Evolutionary conservation across 2,888 invertebrate species (phyloP), one percentile per base, ranked within the genome.

Genomic region (Spatulosminthurus flaviceps): DNA sequence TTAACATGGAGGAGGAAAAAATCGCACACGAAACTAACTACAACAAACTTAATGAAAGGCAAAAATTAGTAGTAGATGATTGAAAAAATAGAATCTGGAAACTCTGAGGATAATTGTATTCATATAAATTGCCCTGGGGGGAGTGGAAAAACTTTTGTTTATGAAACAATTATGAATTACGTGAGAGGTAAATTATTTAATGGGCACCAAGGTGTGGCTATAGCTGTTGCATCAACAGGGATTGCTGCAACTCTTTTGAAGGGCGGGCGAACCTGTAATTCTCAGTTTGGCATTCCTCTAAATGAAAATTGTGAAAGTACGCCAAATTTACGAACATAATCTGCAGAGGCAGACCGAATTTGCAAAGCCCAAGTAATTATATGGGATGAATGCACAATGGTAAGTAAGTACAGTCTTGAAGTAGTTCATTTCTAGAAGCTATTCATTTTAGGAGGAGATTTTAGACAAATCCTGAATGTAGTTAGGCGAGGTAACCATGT

Each of bases 41-140:
- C 22, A 13, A n/a, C 22, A 41, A 43, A n/a, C 21, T 26, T 9
- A 67, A 41, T 42, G 19, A 9, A 24, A 34, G 42, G 21, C 61
- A 43, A 16, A 21, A 26, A 19, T 29, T 4, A 19, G 21, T 7
- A 7, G 16, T 4, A 21, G n/a, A 78, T n/a, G 19, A 51, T 70
- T 79, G 79, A 41, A 82, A 86, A 66, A 87, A 87, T 81, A 75
- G 22, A 34, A 2, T 41, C n/a, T n/a, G 21, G 19, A 70, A 22
- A 34, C 2, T 1, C 4, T 16, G 21, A n/a, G 4, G 41, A 41
- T n/a, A 70, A 70, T 21, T 70, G 41, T n/a, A 41, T 70, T 70
- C 21, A 41, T 19, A 2, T 88, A 9, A 88, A 88, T 83, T 88
- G 87, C 19, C 87, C 88, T 0, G 88, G 87, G 5, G 88, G 88